phyloP scores from a whole-genome alignment of 2,797 vertebrate genomes.

The Phataginus tricuspis region DNA sequence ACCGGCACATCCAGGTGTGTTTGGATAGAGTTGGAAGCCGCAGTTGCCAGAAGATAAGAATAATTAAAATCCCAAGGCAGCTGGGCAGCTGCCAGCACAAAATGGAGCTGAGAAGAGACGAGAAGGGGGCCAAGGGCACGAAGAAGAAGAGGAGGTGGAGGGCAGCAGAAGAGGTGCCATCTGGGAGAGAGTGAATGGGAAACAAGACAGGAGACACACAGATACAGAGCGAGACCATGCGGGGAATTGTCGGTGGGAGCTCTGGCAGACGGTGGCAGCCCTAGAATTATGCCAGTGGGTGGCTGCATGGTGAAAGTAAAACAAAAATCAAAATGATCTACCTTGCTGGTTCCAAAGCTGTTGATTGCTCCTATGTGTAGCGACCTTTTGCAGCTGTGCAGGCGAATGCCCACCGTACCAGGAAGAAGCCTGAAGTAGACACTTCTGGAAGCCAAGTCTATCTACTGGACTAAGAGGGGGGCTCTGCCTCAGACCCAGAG shows the following conservation, averaged over 20 bases:
- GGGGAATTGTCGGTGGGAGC: background rate
- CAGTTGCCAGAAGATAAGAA: background rate
- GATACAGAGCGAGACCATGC: background rate
- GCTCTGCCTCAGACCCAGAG: background rate
- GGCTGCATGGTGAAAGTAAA: conserved; percentile 49
- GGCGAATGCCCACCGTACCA: background rate
- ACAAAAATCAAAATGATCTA: conserved; percentile 71
- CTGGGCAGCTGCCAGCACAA: background rate
- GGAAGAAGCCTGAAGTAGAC: background rate
- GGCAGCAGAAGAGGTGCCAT: background rate
- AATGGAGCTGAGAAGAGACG: background rate
- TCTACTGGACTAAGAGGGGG: background rate
- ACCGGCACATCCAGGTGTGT: background rate
- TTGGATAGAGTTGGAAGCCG: background rate
- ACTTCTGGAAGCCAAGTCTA: background rate
- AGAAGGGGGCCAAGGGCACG: background rate
- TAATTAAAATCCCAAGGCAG: background rate
- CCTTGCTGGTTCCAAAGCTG: conserved; percentile 70
- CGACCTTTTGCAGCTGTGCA: background rate
- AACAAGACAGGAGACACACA: background rate
- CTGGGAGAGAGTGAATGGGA: background rate
- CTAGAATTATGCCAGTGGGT: conserved; percentile 69
- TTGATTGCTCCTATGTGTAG: conserved; percentile 1
- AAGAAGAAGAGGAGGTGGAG: background rate
- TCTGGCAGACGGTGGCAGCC: conserved; percentile 48